These are phyloP conservation scores for Parnassius glacialis DNA, from an alignment of 2,888 invertebrate genomes.

Conservation along the genomic window DNA sequence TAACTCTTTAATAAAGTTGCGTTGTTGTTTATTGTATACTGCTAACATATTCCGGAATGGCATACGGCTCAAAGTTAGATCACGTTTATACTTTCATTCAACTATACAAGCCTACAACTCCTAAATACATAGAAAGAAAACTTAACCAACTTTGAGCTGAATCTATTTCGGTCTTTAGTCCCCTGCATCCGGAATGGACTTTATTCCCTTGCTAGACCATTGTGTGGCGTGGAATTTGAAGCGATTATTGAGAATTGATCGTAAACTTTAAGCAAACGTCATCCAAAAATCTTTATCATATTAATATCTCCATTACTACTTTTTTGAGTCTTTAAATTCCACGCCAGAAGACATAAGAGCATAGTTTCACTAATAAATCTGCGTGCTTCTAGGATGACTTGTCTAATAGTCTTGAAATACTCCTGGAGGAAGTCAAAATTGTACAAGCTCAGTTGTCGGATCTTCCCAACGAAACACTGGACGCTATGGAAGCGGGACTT, in stretches of 20 bases:
- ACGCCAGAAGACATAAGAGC: conserved; percentile 23
- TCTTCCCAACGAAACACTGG: conserved; percentile 86
- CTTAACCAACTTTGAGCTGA: conserved; percentile 4
- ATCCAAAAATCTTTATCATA: too few species aligned
- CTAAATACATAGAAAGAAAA: not conserved
- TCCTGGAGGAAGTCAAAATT: conserved; percentile 84
- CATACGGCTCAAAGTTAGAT: conserved; percentile 21
- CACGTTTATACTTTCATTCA: not conserved
- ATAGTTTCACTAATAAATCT: conserved; percentile 60
- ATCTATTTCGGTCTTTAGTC: conserved; percentile 32
- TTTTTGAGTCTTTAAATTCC: conserved; percentile 26
- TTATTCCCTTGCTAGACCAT: conserved; percentile 39
- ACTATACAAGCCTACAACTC: not conserved
- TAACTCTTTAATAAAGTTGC: conserved; percentile 36
- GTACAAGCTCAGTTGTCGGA: conserved; percentile 85
- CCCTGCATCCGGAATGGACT: conserved; percentile 56
- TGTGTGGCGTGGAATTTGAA: conserved; percentile 47
- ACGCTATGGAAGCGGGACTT: conserved; percentile 86
- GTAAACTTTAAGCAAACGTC: too few species aligned
- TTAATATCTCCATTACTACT: too few species aligned
- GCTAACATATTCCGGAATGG: conserved; percentile 42
- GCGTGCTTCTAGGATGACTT: conserved; percentile 83
- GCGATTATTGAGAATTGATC: not conserved
- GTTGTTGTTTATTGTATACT: conserved; percentile 51
- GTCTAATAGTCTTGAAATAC: conserved; percentile 85